These are phyloP conservation scores for Luscinia megarhynchos DNA, from an alignment of 2,797 vertebrate genomes.

Conservation along the genomic window DNA sequence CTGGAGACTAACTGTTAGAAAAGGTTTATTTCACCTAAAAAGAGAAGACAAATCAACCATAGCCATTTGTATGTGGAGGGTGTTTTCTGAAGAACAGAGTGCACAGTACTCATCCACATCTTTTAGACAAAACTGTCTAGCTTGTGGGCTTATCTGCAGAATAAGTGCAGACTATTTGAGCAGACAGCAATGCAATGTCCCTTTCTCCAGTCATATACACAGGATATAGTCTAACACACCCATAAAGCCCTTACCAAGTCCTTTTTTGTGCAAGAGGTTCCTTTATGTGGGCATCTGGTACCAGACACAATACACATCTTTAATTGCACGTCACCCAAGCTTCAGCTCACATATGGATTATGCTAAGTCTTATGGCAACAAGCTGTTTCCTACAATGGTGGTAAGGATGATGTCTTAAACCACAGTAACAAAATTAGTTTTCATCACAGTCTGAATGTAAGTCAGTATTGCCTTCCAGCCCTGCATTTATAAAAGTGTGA, in stretches of 20 bases:
- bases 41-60: neutral
- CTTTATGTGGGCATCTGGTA: constrained; percentile 6
- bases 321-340: neutral
- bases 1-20: neutral
- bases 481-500: neutral
- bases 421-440: neutral
- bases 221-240: neutral
- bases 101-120: neutral
- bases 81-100: neutral
- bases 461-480: neutral
- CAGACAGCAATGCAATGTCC: neutral
- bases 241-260: neutral
- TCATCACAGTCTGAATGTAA: neutral
- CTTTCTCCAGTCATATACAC: neutral
- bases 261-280: neutral
- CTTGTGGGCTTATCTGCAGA: neutral
- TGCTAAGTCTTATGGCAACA: constrained; percentile 23
- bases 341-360: neutral
- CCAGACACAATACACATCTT: constrained; percentile 3
- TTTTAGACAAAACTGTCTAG: neutral
- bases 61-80: neutral
- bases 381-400: neutral
- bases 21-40: neutral
- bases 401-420: constrained; percentile 20
- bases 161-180: neutral